A percentile compares a stretch with the other conserved stretches of the same genome.
Evolutionary conservation across 1,140 invertebrate species (phyloP).

Genomic region (Aphaenogaster rudis): DNA sequence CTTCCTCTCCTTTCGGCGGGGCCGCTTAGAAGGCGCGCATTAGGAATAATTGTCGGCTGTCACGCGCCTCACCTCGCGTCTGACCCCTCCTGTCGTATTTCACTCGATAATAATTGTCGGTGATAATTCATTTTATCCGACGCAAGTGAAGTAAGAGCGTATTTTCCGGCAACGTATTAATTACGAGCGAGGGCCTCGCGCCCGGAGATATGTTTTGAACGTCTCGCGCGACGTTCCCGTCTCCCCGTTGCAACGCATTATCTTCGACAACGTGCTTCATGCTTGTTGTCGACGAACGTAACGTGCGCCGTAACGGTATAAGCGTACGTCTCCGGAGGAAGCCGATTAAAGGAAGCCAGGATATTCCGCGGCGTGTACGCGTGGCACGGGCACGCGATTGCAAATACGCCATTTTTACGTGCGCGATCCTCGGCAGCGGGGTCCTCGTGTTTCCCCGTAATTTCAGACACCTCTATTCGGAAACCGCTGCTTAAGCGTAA

Average conservation of each 20-base stretch:
- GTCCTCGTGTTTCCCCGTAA: not conserved
- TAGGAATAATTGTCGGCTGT: constrained; percentile 76
- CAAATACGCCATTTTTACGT: constrained; percentile 27
- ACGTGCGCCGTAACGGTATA: constrained; percentile 40
- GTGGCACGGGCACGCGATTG: constrained; percentile 11
- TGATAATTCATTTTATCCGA: constrained; percentile 70
- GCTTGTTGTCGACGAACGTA: not conserved
- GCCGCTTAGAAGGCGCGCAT: constrained; percentile 54
- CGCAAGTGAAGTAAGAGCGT: constrained; percentile 32
- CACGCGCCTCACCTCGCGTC: constrained; percentile 68
- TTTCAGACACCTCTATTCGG: constrained; percentile 14
- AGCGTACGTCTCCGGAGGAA: not conserved
- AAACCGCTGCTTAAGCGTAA: constrained; percentile 39
- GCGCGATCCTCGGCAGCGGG: not conserved
- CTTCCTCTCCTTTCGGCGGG: constrained; percentile 1
- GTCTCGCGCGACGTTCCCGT: constrained; percentile 35
- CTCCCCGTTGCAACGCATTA: constrained; percentile 36
- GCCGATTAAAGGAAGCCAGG: constrained; percentile 27
- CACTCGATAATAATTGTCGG: constrained; percentile 69
- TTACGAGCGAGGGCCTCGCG: constrained; percentile 30
- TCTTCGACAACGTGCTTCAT: constrained; percentile 16
- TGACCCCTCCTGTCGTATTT: constrained; percentile 69
- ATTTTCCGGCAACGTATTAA: constrained; percentile 69
- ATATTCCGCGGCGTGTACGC: constrained; percentile 1
- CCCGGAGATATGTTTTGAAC: constrained; percentile 10